phyloP scores from a whole-genome alignment of 1,140 invertebrate genomes.

The Grapholita molesta region DNA sequence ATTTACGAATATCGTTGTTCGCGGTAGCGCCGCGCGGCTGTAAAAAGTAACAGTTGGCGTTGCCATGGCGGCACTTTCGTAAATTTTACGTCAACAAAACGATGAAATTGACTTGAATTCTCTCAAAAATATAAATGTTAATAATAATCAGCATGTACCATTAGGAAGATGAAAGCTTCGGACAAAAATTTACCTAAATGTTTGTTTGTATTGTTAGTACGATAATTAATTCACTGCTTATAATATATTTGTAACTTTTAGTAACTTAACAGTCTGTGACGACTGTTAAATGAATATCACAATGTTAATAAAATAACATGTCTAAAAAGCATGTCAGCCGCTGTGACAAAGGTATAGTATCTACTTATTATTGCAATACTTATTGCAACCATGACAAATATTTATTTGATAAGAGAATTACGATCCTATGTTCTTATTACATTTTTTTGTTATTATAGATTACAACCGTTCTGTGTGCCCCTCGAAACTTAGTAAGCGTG shows the following conservation, averaged over 20 bases:
- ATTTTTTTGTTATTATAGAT: conserved; percentile 34
- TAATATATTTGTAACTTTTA: neutral
- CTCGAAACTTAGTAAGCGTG: conserved; percentile 55
- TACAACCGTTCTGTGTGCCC: conserved; percentile 40
- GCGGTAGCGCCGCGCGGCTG: too few relatives aligned
- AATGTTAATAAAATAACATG: conserved; percentile 32
- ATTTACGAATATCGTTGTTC: too few relatives aligned
- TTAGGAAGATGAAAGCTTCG: neutral
- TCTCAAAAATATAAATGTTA: neutral
- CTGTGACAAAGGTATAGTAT: conserved; percentile 34
- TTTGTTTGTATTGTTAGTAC: neutral
- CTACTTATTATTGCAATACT: neutral
- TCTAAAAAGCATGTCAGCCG: conserved; percentile 44
- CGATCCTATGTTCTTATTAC: neutral
- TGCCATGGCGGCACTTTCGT: conserved; percentile 58
- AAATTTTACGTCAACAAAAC: conserved; percentile 4
- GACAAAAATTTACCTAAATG: neutral
- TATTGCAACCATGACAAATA: neutral
- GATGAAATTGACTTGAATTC: neutral
- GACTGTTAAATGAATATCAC: conserved; percentile 32
- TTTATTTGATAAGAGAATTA: neutral
- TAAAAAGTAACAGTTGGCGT: conserved; percentile 29
- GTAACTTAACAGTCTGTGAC: conserved; percentile 36
- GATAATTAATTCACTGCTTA: too few relatives aligned
- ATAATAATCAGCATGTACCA: neutral